Base-by-base conservation (phyloP, 2,797 vertebrate species). In the Cyclopterus lumpus region DNA sequence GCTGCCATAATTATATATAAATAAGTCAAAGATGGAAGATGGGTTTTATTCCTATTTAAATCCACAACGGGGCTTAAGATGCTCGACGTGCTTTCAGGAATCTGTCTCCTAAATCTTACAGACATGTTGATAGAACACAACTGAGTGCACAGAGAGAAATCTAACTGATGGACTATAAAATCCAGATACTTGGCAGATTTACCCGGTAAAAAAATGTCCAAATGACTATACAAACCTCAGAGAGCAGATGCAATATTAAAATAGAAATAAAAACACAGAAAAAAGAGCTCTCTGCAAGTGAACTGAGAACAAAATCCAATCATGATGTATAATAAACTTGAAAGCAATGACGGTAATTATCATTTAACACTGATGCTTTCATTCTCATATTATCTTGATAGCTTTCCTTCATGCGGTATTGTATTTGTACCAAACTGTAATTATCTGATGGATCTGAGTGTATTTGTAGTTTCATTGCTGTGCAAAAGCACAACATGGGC, bases 1-100 rank as follows among this genome's bases (percentile, higher is more conserved):
- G 62, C 81, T 46, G 55, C 71, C 57, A 62, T 79, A 84, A 85
- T 86, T 82, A 78, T 48, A 63, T 77, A 81, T 75, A 78, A 84
- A 90, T 78, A 81, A 80, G 38, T 64, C 70, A 77, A 76, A 81
- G 66, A 72, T 55, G 24, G 58, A 57, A 28, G 44, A 69, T 18
- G 24, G 34, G 18, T 69, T n/a, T 30, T 40, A 11, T 32, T 60
- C 16, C 24, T 38, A 24, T 32, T 66, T 12, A 71, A 80, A 75
- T 69, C 44, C 28, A 46, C 67, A 73, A 20, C 24, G 18, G 59
- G 62, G 66, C 38, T 54, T n/a, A 46, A 64, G 42, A 36, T 48
- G 58, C 40, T 66, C 24, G 2, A 24, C 1, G 11, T 69, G 34
- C 24, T 18, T 70, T 11, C 15, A 20, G 8, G 48, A 22, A 46